phyloP scores from a whole-genome alignment of 2,888 invertebrate genomes.

The Agapostemon virescens region DNA sequence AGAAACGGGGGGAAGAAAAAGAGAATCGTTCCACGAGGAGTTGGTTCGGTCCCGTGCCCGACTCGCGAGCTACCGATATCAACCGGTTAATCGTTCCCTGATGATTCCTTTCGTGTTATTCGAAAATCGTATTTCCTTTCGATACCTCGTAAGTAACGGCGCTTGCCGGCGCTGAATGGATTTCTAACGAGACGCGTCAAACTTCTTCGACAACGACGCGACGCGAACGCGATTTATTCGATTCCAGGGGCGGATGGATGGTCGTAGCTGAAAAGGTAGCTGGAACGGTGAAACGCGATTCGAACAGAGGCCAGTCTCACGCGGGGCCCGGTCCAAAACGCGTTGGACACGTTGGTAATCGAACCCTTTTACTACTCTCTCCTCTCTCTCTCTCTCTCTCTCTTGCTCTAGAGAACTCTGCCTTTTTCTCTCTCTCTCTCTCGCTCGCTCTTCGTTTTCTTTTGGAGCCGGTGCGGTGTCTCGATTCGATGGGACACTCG shows the following conservation, averaged over 20 bases:
- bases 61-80: conserved; percentile 20
- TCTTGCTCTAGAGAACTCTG: too few relatives aligned
- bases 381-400: conserved; percentile 20
- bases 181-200: conserved; percentile 41
- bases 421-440: conserved; percentile 31
- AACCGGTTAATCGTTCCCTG: conserved; percentile 6
- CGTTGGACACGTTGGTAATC: conserved; percentile 68
- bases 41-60: conserved; percentile 20
- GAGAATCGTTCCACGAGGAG: not conserved
- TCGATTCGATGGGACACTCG: conserved; percentile 67
- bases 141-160: not conserved
- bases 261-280: conserved; percentile 11
- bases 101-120: not conserved
- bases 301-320: conserved; percentile 64
- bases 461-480: conserved; percentile 19
- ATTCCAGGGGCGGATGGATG: conserved; percentile 14
- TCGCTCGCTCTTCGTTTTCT: conserved; percentile 13
- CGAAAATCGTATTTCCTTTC: conserved; percentile 6
- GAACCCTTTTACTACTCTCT: conserved; percentile 54
- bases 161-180: conserved; percentile 8
- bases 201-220: conserved; percentile 32
- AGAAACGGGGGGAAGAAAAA: not conserved
- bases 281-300: conserved; percentile 57
- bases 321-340: conserved; percentile 56
- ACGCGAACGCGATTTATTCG: conserved; percentile 46